Base-by-base conservation (phyloP, 2,113 vertebrate genomes). In the Vulpes lagopus region DNA sequence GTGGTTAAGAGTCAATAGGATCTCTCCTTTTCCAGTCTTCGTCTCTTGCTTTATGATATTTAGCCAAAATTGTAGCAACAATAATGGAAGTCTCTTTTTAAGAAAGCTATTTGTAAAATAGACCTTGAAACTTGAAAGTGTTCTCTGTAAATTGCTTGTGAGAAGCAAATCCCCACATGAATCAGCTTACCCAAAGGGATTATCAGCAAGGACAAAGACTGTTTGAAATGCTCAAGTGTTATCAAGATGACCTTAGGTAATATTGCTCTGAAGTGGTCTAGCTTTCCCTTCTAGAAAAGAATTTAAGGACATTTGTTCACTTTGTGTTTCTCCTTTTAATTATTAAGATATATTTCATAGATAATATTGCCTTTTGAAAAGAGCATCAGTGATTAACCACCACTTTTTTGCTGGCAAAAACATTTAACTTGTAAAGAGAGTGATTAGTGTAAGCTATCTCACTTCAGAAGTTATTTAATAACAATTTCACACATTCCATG, bases 101-200 rank as follows among this genome's bases (percentile, higher is more conserved):
- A 90, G 30, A 94, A 69, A 32, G 20, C 74, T 83, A 1, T 89
- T 93, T 96, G 89, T 51, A 67, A 32, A 65, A 81, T 57, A 94
- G 85, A 94, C 87, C 73, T 91, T 64, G 86, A 91, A 94, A 93
- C 96, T 92, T 84, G n/a, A 60, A 91, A 74, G 27, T 59, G 23
- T 65, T 55, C 22, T 64, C 85, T 93, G 74, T 91, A 79, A 59
- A 89, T 85, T 84, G 79, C 82, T 93, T 86, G 55, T 69, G 62
- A 93, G 85, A 79, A 86, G 62, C 65, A 96, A 95, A 95, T 96
- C 89, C 85, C 57, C 17, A 74, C 51, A 22, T 57, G 94, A 93
- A 87, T 87, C 89, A 89, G 93, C 86, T 96, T 97, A 94, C 30
- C 20, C n/a, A 4, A 2, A 53, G 64, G 53, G 89, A 93, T 97